Evolutionary conservation across 2,113 vertebrate species (phyloP).

Genomic region (Falcunculus frontatus): DNA sequence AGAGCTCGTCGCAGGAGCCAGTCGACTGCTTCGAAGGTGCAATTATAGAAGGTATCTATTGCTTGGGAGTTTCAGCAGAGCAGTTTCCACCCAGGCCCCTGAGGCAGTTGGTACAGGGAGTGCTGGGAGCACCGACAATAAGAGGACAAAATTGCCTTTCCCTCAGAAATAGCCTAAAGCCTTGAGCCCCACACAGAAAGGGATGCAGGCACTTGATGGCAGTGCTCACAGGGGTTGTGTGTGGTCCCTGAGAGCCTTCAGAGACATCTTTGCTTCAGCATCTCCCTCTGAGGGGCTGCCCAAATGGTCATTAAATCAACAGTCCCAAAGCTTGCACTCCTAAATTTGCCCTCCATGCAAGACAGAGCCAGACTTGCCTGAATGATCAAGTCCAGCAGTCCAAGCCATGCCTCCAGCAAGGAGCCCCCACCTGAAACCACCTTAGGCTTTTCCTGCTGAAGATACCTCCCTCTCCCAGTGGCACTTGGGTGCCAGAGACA

Average conservation of each 20-base stretch:
- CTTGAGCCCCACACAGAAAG: background rate
- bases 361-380: background rate
- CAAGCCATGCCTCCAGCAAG: background rate
- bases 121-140: background rate
- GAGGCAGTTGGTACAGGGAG: background rate
- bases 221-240: fast-evolving
- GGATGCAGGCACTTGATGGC: background rate
- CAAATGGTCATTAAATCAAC: background rate
- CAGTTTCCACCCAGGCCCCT: background rate
- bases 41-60: constrained; percentile 16
- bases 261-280: background rate
- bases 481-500: background rate
- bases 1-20: background rate
- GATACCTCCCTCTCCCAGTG: background rate
- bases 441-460: background rate
- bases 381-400: background rate
- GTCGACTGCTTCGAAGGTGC: background rate
- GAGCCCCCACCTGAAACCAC: background rate
- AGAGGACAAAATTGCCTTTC: background rate
- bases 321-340: background rate
- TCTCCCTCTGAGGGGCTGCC: background rate
- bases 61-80: background rate
- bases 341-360: background rate
- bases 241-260: background rate
- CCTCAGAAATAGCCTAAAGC: background rate